Evolutionary conservation across 2,888 invertebrate genomes (phyloP), one percentile per base, ranked within the genome.

Genomic region (Camponotus fellah): DNA sequence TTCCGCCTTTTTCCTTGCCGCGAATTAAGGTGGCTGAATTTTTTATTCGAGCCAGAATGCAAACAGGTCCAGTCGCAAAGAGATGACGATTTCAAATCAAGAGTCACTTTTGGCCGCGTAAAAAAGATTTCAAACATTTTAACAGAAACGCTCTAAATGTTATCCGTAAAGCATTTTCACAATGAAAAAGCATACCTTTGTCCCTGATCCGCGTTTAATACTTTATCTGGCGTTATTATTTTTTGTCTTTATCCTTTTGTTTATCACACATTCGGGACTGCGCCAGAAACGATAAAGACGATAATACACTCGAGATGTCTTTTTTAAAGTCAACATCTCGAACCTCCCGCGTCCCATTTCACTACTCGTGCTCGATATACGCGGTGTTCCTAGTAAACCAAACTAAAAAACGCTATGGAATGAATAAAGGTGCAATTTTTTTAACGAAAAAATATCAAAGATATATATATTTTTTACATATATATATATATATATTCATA

Each of bases 321-420:
- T 77, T 26, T 76, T 66, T 77, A 58, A 76, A 76, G 43, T 76
- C 72, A 65, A 66, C 75, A 65, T 71, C 49, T 37, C 46, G 26
- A 79, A 69, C n/a, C 46, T 37, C 56, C 34, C 6, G 66, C 43
- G 58, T 43, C 56, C 56, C 43, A 68, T 68, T 68, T 68, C 58
- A 14, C 14, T 37, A n/a, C 32, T 6, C n/a, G 40, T n/a, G 14
- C 32, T 26, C 56, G 26, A 66, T 56, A 17, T 10, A 21, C 40
- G 40, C 46, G 9, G n/a, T 75, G 17, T 40, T 40, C 5, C 65
- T 10, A 26, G 65, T 14, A 46, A 17, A 37, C 5, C n/a, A 17
- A 40, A 56, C 14, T 32, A 40, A n/a, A 53, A 8, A 26, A 49
- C 14, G 40, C 26, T 21, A 37, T 37, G 37, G 37, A 37, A 37